phyloP scores from a whole-genome alignment of 2,888 invertebrate genomes.

The Euproctis similis region DNA sequence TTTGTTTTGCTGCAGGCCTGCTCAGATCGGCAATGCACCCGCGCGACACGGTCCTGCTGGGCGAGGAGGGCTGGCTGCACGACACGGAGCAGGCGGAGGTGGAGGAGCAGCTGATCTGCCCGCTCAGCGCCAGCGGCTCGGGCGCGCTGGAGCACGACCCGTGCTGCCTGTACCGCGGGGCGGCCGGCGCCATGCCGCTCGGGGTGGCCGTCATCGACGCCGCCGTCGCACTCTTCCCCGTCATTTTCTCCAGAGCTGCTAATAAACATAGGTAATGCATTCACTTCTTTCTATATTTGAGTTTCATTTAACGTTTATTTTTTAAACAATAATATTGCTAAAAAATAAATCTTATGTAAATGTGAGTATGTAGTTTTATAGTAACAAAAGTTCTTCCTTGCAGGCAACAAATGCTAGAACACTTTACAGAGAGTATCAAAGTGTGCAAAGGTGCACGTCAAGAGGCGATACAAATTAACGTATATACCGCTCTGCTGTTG shows the following conservation, averaged over 20 bases:
- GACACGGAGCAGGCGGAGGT: constrained; percentile 97
- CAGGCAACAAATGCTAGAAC: constrained; percentile 95
- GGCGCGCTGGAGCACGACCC: constrained; percentile 98
- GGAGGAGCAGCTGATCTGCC: constrained; percentile 95
- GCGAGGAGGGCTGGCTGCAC: constrained; percentile 90
- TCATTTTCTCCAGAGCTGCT: constrained; percentile 94
- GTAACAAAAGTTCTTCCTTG: constrained; percentile 1
- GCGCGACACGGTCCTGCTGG: constrained; percentile 86
- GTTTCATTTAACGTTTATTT: too few relatives aligned
- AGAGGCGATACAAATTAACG: constrained; percentile 97
- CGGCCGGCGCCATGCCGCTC: constrained; percentile 80
- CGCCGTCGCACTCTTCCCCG: constrained; percentile 93
- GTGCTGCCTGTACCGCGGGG: constrained; percentile 88
- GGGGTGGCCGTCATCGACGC: constrained; percentile 98
- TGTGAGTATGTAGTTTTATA: too few relatives aligned
- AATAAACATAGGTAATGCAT: constrained; percentile 89
- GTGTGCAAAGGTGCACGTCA: constrained; percentile 94
- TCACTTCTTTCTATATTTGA: too few relatives aligned
- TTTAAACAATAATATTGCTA: too few relatives aligned
- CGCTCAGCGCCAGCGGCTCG: constrained; percentile 95
- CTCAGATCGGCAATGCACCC: constrained; percentile 60
- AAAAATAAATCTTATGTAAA: too few relatives aligned
- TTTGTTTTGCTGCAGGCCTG: constrained; percentile 40
- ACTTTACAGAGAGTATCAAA: constrained; percentile 95
- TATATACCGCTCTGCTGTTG: constrained; percentile 93